phyloP scores from a whole-genome alignment of 2,888 invertebrate genomes.

The Microplitis deprimator region DNA sequence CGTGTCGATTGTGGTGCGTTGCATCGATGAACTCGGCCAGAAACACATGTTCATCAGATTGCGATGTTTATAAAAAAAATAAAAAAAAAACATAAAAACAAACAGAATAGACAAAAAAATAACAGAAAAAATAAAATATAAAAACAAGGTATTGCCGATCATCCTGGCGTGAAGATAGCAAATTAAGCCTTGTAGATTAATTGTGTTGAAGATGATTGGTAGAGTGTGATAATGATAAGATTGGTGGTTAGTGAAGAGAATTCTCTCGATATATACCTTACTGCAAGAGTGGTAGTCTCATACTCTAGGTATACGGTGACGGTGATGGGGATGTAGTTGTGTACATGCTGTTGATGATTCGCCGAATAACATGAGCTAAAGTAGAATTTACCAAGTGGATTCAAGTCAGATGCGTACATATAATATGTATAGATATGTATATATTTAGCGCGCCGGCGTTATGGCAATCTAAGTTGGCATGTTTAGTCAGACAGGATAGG shows the following conservation, averaged over 20 bases:
- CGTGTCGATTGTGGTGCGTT: constrained; percentile 20
- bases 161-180: not conserved
- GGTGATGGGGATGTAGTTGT: not conserved
- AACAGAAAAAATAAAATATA: not conserved
- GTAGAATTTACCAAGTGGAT: not conserved
- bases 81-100: too few species aligned
- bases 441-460: constrained; percentile 49
- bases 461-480: constrained; percentile 66
- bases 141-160: not conserved
- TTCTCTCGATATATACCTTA: constrained; percentile 43
- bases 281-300: too few species aligned
- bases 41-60: constrained; percentile 8
- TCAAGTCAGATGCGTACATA: not conserved
- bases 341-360: constrained; percentile 3
- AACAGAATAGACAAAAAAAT: not conserved
- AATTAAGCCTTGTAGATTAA: not conserved
- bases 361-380: constrained; percentile 10
- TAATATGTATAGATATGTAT: constrained; percentile 24
- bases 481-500: constrained; percentile 64
- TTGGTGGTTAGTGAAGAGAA: constrained; percentile 61
- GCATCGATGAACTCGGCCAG: constrained; percentile 11
- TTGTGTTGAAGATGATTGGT: constrained; percentile 62
- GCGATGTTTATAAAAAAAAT: not conserved
- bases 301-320: not conserved
- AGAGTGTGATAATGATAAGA: constrained; percentile 69